Evolutionary conservation across 2,888 invertebrate genomes (phyloP).

Genomic region (Rhogogaster chlorosoma): DNA sequence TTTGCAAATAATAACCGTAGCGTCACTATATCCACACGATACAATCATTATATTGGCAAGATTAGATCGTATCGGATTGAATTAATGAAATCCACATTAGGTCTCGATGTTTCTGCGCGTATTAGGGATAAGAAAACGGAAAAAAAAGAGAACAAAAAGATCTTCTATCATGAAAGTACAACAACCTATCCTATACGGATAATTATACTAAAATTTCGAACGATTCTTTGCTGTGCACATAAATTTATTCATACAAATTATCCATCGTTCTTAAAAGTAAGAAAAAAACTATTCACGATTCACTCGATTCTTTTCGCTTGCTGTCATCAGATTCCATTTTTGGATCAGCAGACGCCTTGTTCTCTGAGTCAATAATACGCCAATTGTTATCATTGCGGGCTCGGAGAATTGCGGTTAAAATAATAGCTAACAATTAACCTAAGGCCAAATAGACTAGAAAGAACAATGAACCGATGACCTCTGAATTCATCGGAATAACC

Average conservation of each 20-base stretch:
- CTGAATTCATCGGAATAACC: conserved; percentile 13
- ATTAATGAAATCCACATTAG: not conserved
- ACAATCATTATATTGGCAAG: not conserved
- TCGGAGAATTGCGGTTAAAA: not conserved
- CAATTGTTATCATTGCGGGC: conserved; percentile 12
- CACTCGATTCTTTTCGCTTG: not conserved
- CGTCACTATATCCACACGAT: not conserved
- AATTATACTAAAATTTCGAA: conserved; percentile 3
- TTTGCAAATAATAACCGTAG: not conserved
- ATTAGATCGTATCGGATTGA: not conserved
- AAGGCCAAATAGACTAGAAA: not conserved
- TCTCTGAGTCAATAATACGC: not conserved
- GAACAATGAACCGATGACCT: conserved; percentile 38
- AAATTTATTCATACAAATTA: not conserved
- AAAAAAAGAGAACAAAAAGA: not conserved
- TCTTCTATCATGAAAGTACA: not conserved
- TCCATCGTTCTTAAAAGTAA: not conserved
- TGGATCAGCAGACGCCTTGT: not conserved
- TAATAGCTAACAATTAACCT: conserved; percentile 9
- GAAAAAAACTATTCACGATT: not conserved
- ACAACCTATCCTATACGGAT: not conserved
- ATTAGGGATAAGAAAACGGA: not conserved
- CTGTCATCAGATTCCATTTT: not conserved
- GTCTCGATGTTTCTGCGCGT: not conserved
- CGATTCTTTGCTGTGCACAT: not conserved